These are phyloP conservation scores for Keiferia lycopersicella DNA, from an alignment of 2,888 invertebrate species.

Conservation along the genomic window DNA sequence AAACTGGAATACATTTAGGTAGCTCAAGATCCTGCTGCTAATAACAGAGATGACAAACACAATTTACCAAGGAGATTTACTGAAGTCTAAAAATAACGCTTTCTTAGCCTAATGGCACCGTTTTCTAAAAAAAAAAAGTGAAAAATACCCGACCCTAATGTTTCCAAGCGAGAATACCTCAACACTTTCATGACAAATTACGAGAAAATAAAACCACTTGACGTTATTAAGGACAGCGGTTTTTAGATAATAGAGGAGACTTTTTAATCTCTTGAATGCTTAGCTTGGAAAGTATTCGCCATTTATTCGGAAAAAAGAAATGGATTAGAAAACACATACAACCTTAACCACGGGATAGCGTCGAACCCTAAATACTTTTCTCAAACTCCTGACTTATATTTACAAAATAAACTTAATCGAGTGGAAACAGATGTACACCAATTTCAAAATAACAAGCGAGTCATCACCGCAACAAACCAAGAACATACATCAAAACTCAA, in stretches of 20 bases:
- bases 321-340: not conserved
- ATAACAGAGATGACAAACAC: not conserved
- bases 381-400: not conserved
- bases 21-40: too few species aligned
- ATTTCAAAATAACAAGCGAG: not conserved
- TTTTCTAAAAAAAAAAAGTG: slow-evolving; percentile 22
- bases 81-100: not conserved
- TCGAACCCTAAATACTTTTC: too few species aligned
- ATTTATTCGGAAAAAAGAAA: not conserved
- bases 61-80: not conserved
- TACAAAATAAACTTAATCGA: not conserved
- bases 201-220: slow-evolving; percentile 43
- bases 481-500: slow-evolving; percentile 39
- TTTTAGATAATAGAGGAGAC: slow-evolving; percentile 31
- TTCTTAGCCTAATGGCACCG: slow-evolving; percentile 33
- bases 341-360: slow-evolving; percentile 43
- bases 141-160: slow-evolving; percentile 13
- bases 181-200: slow-evolving; percentile 44
- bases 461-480: slow-evolving; percentile 17
- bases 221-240: slow-evolving; percentile 52
- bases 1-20: too few species aligned
- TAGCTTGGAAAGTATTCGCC: not conserved
- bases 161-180: slow-evolving; percentile 30
- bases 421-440: slow-evolving; percentile 3
- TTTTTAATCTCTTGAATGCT: not conserved